phyloP scores from a whole-genome alignment of 1,140 invertebrate species.

The Pogonomyrmex barbatus region DNA sequence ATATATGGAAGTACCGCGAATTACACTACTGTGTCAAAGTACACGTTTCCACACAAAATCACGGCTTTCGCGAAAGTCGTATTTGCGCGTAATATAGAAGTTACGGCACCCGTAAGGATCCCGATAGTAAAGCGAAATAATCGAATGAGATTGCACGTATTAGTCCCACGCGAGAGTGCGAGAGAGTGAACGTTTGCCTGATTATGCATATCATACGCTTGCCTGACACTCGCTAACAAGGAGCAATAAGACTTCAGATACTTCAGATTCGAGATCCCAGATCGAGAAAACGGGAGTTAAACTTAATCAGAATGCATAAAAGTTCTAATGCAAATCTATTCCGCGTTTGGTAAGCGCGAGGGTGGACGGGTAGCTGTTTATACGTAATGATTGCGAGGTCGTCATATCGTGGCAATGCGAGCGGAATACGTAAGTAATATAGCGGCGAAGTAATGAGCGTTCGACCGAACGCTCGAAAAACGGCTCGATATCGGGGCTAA shows the following conservation, averaged over 20 bases:
- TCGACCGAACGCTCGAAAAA: constrained; percentile 18
- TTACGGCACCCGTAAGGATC: constrained; percentile 32
- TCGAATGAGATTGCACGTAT: constrained; percentile 56
- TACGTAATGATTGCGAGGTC: constrained; percentile 34
- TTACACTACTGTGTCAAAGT: constrained; percentile 4
- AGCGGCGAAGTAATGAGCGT: constrained; percentile 26
- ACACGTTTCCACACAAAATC: constrained; percentile 30
- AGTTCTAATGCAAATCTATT: constrained; percentile 63
- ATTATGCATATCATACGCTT: constrained; percentile 64
- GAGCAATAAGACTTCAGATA: constrained; percentile 54
- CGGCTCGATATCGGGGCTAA: constrained; percentile 28
- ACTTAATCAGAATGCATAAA: constrained; percentile 60
- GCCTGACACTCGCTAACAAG: constrained; percentile 26
- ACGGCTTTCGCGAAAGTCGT: constrained; percentile 35
- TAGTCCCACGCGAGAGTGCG: constrained; percentile 21
- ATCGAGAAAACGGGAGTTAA: constrained; percentile 49
- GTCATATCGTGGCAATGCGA: constrained; percentile 43
- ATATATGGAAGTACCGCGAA: constrained; percentile 3
- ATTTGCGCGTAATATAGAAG: constrained; percentile 46
- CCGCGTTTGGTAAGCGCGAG: constrained; percentile 49
- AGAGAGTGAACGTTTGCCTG: constrained; percentile 51
- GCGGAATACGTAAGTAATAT: constrained; percentile 32
- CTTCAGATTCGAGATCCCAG: constrained; percentile 31
- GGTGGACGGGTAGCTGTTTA: constrained; percentile 60
- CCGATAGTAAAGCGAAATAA: constrained; percentile 9